These are phyloP conservation scores for Theristus sp. DNA, from an alignment of 2,888 invertebrate genomes.

Conservation along the genomic window DNA sequence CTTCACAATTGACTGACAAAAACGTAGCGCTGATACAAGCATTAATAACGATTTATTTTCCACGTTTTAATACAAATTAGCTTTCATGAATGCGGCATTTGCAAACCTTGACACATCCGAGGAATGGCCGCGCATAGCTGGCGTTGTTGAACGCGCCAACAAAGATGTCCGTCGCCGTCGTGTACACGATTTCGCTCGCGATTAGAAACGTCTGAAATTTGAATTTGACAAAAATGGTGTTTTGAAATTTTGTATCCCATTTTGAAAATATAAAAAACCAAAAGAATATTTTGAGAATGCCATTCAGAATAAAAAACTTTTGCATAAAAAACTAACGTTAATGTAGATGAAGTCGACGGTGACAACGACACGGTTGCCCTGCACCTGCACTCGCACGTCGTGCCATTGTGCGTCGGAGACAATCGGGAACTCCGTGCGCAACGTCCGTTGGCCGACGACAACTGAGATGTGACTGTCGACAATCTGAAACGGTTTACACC, in stretches of 20 bases:
- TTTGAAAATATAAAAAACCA: not conserved
- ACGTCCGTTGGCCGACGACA: not conserved
- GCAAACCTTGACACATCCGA: not conserved
- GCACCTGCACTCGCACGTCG: conserved; percentile 19
- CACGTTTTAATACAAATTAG: too few species aligned
- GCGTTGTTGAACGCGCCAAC: conserved; percentile 33
- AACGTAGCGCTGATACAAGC: too few species aligned
- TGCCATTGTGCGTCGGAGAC: conserved; percentile 71
- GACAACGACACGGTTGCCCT: not conserved
- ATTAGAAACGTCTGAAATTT: not conserved
- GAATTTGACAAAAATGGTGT: too few species aligned
- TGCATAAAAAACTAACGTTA: not conserved
- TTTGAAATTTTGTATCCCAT: too few species aligned
- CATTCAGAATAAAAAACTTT: too few species aligned
- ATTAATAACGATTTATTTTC: too few species aligned
- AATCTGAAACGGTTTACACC: not conserved
- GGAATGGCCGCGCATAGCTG: conserved; percentile 44
- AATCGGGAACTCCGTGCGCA: not conserved
- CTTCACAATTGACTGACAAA: too few species aligned
- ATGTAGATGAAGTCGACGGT: not conserved
- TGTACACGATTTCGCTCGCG: not conserved
- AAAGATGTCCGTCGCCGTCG: not conserved
- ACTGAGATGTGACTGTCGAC: not conserved
- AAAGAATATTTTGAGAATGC: not conserved
- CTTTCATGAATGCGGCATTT: too few species aligned